Percentiles rank a stretch among this genome's conserved stretches.
Conservation (phyloP, 2,797 vertebrate species). For the Centroberyx gerrardi region DNA sequence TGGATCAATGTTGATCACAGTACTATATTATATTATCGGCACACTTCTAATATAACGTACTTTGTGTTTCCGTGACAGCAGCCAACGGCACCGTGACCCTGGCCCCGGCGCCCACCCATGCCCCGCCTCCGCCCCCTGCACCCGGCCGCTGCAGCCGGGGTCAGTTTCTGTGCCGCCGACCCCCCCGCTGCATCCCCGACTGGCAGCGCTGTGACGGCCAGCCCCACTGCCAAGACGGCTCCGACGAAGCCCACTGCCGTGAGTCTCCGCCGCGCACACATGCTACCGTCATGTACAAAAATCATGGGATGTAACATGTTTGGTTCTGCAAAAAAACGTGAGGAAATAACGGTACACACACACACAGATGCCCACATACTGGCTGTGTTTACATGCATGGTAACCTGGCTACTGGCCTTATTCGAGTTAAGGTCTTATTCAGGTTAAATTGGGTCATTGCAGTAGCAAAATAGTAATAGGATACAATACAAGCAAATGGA, state of each 20-base stretch:
- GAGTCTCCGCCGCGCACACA: conserved; percentile 69
- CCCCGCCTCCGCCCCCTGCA: conserved; percentile 40
- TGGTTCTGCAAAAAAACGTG: no score
- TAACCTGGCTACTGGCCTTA: background rate
- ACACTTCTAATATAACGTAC: no score
- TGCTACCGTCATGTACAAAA: background rate
- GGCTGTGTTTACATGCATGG: background rate
- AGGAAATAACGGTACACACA: background rate
- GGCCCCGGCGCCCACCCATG: conserved; percentile 59
- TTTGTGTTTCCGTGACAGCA: conserved; percentile 30
- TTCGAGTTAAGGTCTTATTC: background rate
- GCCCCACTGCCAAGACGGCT: conserved; percentile 91
- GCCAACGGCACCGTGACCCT: conserved; percentile 67
- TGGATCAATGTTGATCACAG: no score
- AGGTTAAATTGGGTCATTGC: no score
- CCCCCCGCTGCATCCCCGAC: conserved; percentile 91
- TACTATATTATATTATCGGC: no score
- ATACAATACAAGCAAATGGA: no score
- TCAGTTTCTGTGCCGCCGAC: conserved; percentile 91
- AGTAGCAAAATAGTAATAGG: no score
- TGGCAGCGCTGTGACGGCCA: conserved; percentile 94
- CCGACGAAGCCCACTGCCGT: conserved; percentile 94
- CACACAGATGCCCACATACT: background rate
- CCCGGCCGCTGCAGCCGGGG: conserved; percentile 86
- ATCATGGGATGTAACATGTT: no score